Conservation (phyloP, 2,888 invertebrate genomes). For the Drosophila atripex region DNA sequence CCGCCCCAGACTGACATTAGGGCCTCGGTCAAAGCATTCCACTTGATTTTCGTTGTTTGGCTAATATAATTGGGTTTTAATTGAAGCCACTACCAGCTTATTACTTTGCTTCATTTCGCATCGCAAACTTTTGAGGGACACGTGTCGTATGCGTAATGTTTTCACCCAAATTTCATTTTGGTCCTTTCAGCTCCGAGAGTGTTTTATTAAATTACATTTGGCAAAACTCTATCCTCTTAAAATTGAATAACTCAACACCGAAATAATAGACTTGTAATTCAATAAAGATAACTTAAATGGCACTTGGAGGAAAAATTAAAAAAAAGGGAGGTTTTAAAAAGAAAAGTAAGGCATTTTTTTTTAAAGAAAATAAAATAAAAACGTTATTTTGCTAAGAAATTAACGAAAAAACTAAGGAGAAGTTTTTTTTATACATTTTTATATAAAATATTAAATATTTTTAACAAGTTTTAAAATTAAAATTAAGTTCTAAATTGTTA, state of each 20-base stretch:
- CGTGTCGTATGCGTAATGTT: slow-evolving; percentile 1
- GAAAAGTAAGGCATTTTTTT: too few species aligned
- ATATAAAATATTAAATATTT: too few species aligned
- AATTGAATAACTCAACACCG: not conserved
- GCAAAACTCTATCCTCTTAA: not conserved
- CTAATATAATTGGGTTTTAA: not conserved
- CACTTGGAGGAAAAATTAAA: not conserved
- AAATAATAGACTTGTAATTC: not conserved
- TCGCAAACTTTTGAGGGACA: not conserved
- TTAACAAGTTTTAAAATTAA: too few species aligned
- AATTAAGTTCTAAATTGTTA: too few species aligned
- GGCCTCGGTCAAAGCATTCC: not conserved
- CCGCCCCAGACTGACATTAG: not conserved
- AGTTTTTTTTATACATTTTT: too few species aligned
- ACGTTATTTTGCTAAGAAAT: too few species aligned
- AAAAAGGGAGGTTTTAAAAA: too few species aligned
- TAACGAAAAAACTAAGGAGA: too few species aligned
- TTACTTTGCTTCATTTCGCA: not conserved
- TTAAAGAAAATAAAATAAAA: too few species aligned
- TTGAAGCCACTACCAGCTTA: not conserved
- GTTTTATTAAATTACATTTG: not conserved
- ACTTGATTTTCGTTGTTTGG: not conserved
- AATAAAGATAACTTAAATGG: not conserved
- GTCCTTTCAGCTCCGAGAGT: not conserved
- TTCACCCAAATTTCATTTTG: too few species aligned